phyloP scores from a whole-genome alignment of 2,888 invertebrate genomes.

The Auanema freiburgensis region DNA sequence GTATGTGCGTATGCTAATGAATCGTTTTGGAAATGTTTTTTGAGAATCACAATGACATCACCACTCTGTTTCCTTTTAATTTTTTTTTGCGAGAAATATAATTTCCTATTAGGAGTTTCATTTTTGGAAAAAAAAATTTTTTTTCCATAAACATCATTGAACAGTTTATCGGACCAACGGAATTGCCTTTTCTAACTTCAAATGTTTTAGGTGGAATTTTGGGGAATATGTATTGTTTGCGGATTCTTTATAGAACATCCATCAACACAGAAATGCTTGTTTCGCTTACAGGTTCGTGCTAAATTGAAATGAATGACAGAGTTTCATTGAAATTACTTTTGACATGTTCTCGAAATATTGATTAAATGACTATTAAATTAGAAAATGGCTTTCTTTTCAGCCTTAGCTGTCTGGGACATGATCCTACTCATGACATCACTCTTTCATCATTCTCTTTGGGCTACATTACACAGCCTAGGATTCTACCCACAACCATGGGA shows the following conservation, averaged over 20 bases:
- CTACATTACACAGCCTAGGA: conserved; percentile 32
- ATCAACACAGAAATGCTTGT: conserved; percentile 54
- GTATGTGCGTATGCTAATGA: too few species aligned
- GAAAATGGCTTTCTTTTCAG: conserved; percentile 14
- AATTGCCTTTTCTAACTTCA: not conserved
- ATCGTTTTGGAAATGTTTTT: too few species aligned
- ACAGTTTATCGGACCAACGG: too few species aligned
- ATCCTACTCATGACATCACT: conserved; percentile 43
- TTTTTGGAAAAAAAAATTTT: too few species aligned
- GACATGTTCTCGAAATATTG: not conserved
- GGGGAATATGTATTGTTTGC: conserved; percentile 44
- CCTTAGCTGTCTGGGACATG: conserved; percentile 40
- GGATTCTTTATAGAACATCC: conserved; percentile 39
- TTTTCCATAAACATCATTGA: too few species aligned
- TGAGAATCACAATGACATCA: too few species aligned
- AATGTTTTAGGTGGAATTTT: conserved; percentile 30
- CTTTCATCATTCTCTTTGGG: conserved; percentile 50
- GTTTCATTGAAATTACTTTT: conserved; percentile 1
- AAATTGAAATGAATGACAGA: conserved; percentile 2
- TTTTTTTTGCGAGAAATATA: too few species aligned
- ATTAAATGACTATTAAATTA: not conserved
- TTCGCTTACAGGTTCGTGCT: conserved; percentile 36
- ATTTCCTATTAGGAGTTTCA: too few species aligned
- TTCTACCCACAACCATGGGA: conserved; percentile 36
- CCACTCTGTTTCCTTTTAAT: too few species aligned